These are phyloP conservation scores for Sycophaga agraensis DNA, from an alignment of 1,140 invertebrate genomes.

Conservation along the genomic window DNA sequence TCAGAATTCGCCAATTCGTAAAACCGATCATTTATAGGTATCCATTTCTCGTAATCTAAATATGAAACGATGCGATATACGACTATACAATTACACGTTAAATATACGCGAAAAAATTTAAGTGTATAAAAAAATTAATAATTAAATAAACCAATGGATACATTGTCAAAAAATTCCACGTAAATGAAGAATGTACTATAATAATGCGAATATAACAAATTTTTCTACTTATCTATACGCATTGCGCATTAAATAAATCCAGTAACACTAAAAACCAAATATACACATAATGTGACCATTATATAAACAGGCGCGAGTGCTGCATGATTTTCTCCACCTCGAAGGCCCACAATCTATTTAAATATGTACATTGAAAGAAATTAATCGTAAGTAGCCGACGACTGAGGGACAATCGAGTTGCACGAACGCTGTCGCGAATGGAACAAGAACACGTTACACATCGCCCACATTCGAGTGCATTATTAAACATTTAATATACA, in stretches of 20 bases:
- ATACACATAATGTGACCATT: conserved; percentile 20
- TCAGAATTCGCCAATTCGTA: conserved; percentile 33
- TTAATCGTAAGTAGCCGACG: background rate
- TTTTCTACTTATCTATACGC: conserved; percentile 55
- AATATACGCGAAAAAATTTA: conserved; percentile 1
- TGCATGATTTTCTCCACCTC: conserved; percentile 3
- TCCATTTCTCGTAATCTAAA: conserved; percentile 36
- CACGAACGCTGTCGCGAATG: background rate
- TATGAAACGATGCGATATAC: conserved; percentile 33
- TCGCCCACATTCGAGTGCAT: background rate
- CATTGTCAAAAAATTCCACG: conserved; percentile 19
- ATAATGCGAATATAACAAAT: conserved; percentile 34
- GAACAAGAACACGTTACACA: conserved; percentile 2
- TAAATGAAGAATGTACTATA: conserved; percentile 34
- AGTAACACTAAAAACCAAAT: conserved; percentile 33
- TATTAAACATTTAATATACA: too few relatives aligned
- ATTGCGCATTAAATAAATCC: conserved; percentile 35
- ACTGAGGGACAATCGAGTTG: background rate
- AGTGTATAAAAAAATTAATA: conserved; percentile 33
- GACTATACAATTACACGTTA: conserved; percentile 33
- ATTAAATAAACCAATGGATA: too few relatives aligned
- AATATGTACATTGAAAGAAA: too few relatives aligned
- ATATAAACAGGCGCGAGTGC: background rate
- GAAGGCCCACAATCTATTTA: too few relatives aligned
- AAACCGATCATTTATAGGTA: conserved; percentile 34